phyloP scores from a whole-genome alignment of 92 coral and sea anemone genomes.

The Zoanthus solanderi region DNA sequence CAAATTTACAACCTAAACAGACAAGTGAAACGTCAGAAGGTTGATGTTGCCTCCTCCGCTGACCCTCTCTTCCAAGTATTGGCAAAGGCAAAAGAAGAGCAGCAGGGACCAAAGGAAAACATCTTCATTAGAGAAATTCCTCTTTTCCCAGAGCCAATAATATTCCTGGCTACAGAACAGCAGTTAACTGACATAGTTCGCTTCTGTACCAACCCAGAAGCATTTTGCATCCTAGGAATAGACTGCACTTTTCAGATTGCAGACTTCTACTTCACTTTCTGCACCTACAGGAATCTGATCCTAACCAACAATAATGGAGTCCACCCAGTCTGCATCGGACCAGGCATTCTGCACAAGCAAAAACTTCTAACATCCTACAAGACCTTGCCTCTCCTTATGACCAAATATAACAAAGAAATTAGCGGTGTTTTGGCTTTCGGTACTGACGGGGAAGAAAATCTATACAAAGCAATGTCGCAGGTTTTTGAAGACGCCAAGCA shows the following conservation, averaged over 20 bases:
- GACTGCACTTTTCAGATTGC: constrained; percentile 64
- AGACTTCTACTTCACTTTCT: constrained; percentile 44
- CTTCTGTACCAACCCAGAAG: constrained; percentile 61
- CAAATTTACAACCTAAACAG: constrained; percentile 58
- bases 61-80: constrained; percentile 59
- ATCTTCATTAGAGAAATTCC: constrained; percentile 64
- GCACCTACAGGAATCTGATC: constrained; percentile 58
- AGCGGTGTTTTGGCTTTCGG: constrained; percentile 52
- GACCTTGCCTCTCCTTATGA: constrained; percentile 49
- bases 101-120: constrained; percentile 31
- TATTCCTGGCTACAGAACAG: constrained; percentile 69
- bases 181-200: constrained; percentile 59
- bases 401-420: constrained; percentile 16
- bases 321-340: constrained; percentile 50
- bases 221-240: constrained; percentile 64
- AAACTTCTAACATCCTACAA: constrained; percentile 49
- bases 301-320: constrained; percentile 45
- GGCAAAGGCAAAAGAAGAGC: constrained; percentile 57
- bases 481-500: constrained; percentile 57
- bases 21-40: neutral
- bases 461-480: constrained; percentile 24
- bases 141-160: constrained; percentile 58
- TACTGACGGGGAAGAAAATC: constrained; percentile 63
- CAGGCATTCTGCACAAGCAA: constrained; percentile 63
- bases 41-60: constrained; percentile 18